Evolutionary conservation across 2,113 vertebrate species (phyloP).

Genomic region (Lanius ludovicianus): DNA sequence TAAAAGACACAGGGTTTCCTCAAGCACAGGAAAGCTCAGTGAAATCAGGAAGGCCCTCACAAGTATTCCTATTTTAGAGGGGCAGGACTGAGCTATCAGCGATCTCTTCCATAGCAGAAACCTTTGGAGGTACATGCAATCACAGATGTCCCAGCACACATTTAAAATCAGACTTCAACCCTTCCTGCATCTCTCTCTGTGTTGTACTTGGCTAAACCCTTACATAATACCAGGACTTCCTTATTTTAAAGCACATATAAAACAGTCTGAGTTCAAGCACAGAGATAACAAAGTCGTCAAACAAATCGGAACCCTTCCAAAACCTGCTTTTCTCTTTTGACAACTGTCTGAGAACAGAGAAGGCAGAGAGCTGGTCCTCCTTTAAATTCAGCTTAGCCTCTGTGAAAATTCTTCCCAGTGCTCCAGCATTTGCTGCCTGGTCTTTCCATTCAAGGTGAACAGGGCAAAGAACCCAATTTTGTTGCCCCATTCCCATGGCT

Average conservation of each 20-base stretch:
- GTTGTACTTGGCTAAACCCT: background rate
- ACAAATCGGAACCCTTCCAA: background rate
- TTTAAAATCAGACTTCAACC: background rate
- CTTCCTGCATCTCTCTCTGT: background rate
- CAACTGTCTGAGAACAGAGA: constrained; percentile 11
- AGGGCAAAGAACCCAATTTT: background rate
- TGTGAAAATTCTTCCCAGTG: background rate
- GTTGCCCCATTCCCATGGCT: background rate
- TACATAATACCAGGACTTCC: background rate
- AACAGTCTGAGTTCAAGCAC: background rate
- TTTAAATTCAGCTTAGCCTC: constrained; percentile 3
- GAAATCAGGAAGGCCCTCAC: background rate
- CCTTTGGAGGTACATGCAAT: fast-evolving
- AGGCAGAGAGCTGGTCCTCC: background rate
- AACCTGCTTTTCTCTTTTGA: constrained; percentile 31
- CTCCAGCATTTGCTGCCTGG: background rate
- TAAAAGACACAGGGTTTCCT: background rate
- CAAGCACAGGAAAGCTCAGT: background rate
- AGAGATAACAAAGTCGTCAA: constrained; percentile 9
- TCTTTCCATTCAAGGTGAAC: background rate
- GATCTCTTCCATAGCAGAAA: background rate
- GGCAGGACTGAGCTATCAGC: background rate
- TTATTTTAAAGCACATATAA: background rate
- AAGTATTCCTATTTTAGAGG: fast-evolving
- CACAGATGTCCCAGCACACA: background rate